A percentile compares a stretch with the other conserved stretches of the same genome.
phyloP scores from a whole-genome alignment of 1,140 invertebrate genomes.

The Aethina tumida region DNA sequence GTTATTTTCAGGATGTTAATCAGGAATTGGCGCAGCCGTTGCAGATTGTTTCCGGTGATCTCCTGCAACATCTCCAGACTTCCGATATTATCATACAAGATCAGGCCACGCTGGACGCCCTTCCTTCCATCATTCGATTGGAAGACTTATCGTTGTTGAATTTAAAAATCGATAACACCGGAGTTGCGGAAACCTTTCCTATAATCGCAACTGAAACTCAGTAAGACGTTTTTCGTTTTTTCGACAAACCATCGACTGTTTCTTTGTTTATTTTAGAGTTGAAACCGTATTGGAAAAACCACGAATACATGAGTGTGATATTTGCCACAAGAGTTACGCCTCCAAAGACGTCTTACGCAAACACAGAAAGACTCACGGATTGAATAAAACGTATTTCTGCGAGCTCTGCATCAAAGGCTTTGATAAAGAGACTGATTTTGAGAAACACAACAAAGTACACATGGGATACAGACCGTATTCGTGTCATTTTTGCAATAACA shows the following conservation, averaged over 20 bases:
- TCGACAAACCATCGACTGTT: slow-evolving; percentile 1
- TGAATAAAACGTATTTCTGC: slow-evolving; percentile 32
- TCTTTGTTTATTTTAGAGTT: background rate
- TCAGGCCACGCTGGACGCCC: slow-evolving; percentile 2
- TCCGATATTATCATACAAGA: slow-evolving; percentile 11
- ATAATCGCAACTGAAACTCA: no score
- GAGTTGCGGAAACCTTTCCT: no score
- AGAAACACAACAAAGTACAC: slow-evolving; percentile 64
- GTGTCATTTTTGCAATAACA: slow-evolving; percentile 45
- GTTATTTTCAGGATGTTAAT: background rate
- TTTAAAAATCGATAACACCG: slow-evolving; percentile 5
- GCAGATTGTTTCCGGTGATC: background rate
- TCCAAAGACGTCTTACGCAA: slow-evolving; percentile 28
- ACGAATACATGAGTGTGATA: slow-evolving; percentile 24
- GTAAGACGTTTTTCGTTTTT: background rate
- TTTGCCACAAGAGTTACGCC: slow-evolving; percentile 28
- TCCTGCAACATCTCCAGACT: slow-evolving; percentile 11
- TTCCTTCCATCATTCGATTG: slow-evolving; percentile 9
- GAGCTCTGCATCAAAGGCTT: slow-evolving; percentile 44
- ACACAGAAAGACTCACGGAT: slow-evolving; percentile 26
- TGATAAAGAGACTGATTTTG: slow-evolving; percentile 44
- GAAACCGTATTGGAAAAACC: slow-evolving; percentile 3
- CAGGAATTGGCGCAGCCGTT: background rate
- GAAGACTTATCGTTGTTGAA: slow-evolving; percentile 10
- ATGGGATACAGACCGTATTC: slow-evolving; percentile 54